Base-by-base conservation (phyloP, 2,888 invertebrate genomes). In the Trichopria drosophilae region DNA sequence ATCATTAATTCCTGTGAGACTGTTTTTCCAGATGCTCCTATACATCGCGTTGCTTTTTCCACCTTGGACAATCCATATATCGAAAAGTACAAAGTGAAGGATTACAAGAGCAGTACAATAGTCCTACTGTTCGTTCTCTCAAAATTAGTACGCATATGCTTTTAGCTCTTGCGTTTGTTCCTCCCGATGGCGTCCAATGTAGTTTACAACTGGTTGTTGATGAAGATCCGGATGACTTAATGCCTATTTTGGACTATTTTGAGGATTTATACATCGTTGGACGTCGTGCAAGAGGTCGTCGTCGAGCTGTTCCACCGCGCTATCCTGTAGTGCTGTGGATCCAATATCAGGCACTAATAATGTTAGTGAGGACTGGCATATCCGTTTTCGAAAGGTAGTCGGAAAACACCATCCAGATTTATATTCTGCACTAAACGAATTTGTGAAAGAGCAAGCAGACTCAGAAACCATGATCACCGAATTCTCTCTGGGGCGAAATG, bases 341-440 rank as follows among this genome's bases (percentile, higher is more conserved):
- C 12, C 37, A 37, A 20, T 37, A 37, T 22, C n/a, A 37, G 18
- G 37, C 37, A n/a, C n/a, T n/a, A n/a, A n/a, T n/a, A n/a, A n/a
- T n/a, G n/a, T n/a, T n/a, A n/a, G n/a, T n/a, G n/a, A n/a, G n/a
- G n/a, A n/a, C n/a, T n/a, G n/a, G n/a, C n/a, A n/a, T n/a, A n/a
- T n/a, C n/a, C n/a, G n/a, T n/a, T n/a, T n/a, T n/a, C n/a, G n/a
- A n/a, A n/a, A n/a, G n/a, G n/a, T n/a, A n/a, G n/a, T n/a, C n/a
- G n/a, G n/a, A n/a, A n/a, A n/a, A n/a, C n/a, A n/a, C n/a, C n/a
- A n/a, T n/a, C n/a, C n/a, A n/a, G n/a, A n/a, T n/a, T n/a, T n/a
- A n/a, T n/a, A n/a, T n/a, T n/a, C n/a, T n/a, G n/a, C n/a, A n/a
- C n/a, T n/a, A n/a, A n/a, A n/a, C n/a, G n/a, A n/a, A n/a, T n/a